These are phyloP conservation scores for Camponotus vicinus DNA, from an alignment of 1,140 invertebrate genomes.

Conservation along the genomic window DNA sequence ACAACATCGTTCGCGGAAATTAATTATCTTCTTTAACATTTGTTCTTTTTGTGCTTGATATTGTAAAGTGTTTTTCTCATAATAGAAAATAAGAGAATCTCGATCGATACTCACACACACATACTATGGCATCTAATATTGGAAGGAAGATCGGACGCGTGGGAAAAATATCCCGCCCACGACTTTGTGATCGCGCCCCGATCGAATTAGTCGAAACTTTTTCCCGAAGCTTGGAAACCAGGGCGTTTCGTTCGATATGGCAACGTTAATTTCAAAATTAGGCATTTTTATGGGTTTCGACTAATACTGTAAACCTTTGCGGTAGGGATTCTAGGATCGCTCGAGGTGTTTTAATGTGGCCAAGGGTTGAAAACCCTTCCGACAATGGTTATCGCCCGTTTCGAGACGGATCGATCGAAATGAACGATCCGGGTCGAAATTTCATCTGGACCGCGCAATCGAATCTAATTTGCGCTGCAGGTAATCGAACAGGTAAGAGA, in stretches of 20 bases:
- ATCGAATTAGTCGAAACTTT: constrained; percentile 57
- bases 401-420: not conserved
- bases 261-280: constrained; percentile 68
- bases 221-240: constrained; percentile 39
- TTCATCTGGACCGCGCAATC: constrained; percentile 32
- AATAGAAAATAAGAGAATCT: constrained; percentile 18
- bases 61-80: not conserved
- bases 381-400: constrained; percentile 5
- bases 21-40: not conserved
- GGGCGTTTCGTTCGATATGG: constrained; percentile 48
- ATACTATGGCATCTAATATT: not conserved
- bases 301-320: constrained; percentile 26
- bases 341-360: constrained; percentile 49
- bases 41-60: not conserved
- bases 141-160: not conserved
- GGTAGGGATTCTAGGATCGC: constrained; percentile 59
- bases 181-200: constrained; percentile 32
- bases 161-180: constrained; percentile 55
- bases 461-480: not conserved
- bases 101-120: not conserved
- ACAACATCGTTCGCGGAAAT: not conserved
- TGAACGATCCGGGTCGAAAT: constrained; percentile 40
- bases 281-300: constrained; percentile 71
- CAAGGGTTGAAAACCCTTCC: constrained; percentile 53
- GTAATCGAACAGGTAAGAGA: not conserved